These are phyloP conservation scores for Syngnathus acus DNA, from an alignment of 2,797 vertebrate genomes.

Conservation along the genomic window DNA sequence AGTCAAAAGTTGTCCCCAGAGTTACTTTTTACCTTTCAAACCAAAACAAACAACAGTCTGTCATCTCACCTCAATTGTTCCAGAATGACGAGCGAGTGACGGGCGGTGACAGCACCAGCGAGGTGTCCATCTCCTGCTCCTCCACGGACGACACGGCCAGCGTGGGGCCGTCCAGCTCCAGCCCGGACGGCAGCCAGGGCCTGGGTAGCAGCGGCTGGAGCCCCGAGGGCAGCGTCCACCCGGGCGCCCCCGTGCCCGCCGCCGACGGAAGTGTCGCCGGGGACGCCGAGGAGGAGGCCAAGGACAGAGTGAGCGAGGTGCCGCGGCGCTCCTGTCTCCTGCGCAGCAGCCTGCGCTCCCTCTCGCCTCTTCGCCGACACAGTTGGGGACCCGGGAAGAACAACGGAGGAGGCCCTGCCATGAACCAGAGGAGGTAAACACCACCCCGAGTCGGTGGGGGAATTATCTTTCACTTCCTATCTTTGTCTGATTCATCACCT, in stretches of 20 bases:
- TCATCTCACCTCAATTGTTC: background rate
- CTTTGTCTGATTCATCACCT: slow-evolving; percentile 72
- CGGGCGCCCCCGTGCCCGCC: background rate
- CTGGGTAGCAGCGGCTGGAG: slow-evolving; percentile 63
- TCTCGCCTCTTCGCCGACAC: slow-evolving; percentile 89
- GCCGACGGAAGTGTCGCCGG: slow-evolving; percentile 50
- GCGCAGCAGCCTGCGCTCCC: slow-evolving; percentile 71
- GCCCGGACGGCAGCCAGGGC: slow-evolving; percentile 52
- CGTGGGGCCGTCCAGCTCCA: slow-evolving; percentile 60
- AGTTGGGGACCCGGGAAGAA: slow-evolving; percentile 96
- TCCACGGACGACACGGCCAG: slow-evolving; percentile 80
- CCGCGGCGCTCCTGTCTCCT: slow-evolving; percentile 61
- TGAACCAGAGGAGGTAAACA: slow-evolving; percentile 87
- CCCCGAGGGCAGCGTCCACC: slow-evolving; percentile 59
- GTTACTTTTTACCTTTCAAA: no score
- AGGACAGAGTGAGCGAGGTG: slow-evolving; percentile 86
- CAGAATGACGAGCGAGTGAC: slow-evolving; percentile 61
- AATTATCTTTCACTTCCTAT: slow-evolving; percentile 21
- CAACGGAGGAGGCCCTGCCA: slow-evolving; percentile 74
- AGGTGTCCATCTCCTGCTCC: slow-evolving; percentile 75
- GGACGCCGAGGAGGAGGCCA: slow-evolving; percentile 84
- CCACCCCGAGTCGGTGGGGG: background rate
- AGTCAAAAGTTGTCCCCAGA: no score
- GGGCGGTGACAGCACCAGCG: slow-evolving; percentile 66
- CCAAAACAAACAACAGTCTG: background rate